Evolutionary conservation across 2,113 vertebrate genomes (phyloP).

Genomic region (Notothenia rossii): DNA sequence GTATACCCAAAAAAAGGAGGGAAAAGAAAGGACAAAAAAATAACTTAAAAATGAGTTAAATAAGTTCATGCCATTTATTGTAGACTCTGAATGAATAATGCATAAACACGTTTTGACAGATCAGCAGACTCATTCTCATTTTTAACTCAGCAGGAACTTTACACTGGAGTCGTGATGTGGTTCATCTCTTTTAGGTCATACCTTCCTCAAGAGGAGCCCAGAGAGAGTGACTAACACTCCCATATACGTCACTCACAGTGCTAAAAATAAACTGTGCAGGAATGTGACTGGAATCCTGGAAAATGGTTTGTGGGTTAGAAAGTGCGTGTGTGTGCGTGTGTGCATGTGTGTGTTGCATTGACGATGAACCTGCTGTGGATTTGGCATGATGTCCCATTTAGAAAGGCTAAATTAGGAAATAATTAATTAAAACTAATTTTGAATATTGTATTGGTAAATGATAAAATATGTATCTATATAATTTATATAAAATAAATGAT

Average conservation of each 20-base stretch:
- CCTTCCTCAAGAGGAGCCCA: slow-evolving; percentile 6
- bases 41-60: no score
- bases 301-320: background rate
- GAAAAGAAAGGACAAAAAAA: no score
- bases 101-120: background rate
- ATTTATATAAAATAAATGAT: background rate
- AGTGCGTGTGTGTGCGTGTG: slow-evolving; percentile 3
- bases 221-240: slow-evolving; percentile 55
- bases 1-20: no score
- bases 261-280: slow-evolving; percentile 59
- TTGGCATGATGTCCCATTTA: background rate
- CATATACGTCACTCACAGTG: slow-evolving; percentile 41
- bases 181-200: slow-evolving; percentile 20
- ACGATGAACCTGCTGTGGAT: slow-evolving; percentile 14
- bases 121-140: background rate
- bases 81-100: no score
- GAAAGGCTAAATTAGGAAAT: no score
- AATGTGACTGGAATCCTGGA: slow-evolving; percentile 59
- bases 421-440: no score
- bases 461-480: no score
- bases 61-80: no score
- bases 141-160: background rate
- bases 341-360: slow-evolving; percentile 1
- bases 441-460: background rate
- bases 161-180: slow-evolving; percentile 7